Base-by-base conservation (phyloP, 1,140 invertebrate genomes). In the Listronotus oregonensis region DNA sequence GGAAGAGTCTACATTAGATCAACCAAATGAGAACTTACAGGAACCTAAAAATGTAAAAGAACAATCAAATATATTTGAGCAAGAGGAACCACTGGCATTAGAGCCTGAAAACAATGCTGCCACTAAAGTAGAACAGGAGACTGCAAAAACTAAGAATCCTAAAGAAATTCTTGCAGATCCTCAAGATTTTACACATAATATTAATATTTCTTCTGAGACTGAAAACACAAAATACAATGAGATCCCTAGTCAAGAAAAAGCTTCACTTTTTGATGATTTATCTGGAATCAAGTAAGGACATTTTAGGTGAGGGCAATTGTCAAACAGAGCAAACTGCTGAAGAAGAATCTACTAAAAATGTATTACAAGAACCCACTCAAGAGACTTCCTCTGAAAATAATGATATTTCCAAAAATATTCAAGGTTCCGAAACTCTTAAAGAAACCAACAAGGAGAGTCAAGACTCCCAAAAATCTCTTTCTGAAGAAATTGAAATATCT, bases 401-500 rank as follows among this genome's bases (percentile, higher is more conserved):
- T 17, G 27, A 5, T 14, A 44, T 5, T 15, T 4, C n/a, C n/a
- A 14, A 14, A 15, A 44, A 6, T 15, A 44, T 11, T 44, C 8
- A 44, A 18, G 43, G n/a, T 14, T 11, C 17, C 1, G n/a, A 44
- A 44, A 14, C 1, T 57, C 3, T 31, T 39, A 31, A 39, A 21
- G 32, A 39, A 31, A 27, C 31, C 2, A n/a, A 14, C 31, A 4
- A 32, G 27, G 27, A n/a, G 11, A 5, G 12, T 12, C 3, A 54
- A 34, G 50, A 56, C 9, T 18, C 5, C 6, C 12, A 40, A 4
- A 39, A 56, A n/a, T 15, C 52, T 57, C 34, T 10, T 12, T 32
- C 14, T 6, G 55, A 57, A 11, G 14, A 7, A 57, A 32, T 57
- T 5, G 55, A 57, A 57, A 57, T 57, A 8, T 44, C 55, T 15